Evolutionary conservation across 1,140 invertebrate species (phyloP).

Genomic region (Drosophila orena): DNA sequence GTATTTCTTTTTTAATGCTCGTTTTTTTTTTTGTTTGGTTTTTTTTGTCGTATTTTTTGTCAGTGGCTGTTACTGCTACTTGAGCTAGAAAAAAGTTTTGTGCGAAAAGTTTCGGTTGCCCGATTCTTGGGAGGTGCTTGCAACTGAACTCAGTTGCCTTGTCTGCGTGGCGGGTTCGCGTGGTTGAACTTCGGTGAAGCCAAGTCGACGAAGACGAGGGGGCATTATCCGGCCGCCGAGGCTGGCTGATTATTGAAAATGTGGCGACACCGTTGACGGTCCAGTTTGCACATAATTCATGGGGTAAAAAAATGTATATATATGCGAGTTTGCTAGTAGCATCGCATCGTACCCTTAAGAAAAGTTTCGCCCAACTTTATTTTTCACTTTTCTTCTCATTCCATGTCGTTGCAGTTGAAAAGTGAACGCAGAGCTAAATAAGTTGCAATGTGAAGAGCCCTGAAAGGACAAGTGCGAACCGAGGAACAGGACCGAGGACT

Average conservation of each 20-base stretch:
- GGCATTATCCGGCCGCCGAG: conserved; percentile 20
- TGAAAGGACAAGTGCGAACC: conserved; percentile 64
- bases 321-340: neutral
- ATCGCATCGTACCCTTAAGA: neutral
- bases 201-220: conserved; percentile 57
- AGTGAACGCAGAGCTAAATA: conserved; percentile 71
- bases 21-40: neutral
- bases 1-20: conserved; percentile 23
- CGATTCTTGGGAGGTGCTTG: conserved; percentile 42
- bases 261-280: conserved; percentile 70
- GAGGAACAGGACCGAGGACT: conserved; percentile 37
- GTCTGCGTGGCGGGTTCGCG: conserved; percentile 48
- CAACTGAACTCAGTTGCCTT: conserved; percentile 18
- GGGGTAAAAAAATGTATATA: conserved; percentile 9
- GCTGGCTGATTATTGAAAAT: conserved; percentile 79
- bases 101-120: conserved; percentile 50
- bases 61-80: conserved; percentile 44
- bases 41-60: conserved; percentile 15
- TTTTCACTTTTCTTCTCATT: conserved; percentile 57
- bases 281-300: conserved; percentile 77
- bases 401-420: conserved; percentile 54
- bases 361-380: conserved; percentile 43
- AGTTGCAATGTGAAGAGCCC: conserved; percentile 80
- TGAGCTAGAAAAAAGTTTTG: conserved; percentile 66
- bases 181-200: conserved; percentile 67